Evolutionary conservation across 2,888 invertebrate species (phyloP), one percentile per base, ranked within the genome.

Genomic region (Deladenus siricidicola): DNA sequence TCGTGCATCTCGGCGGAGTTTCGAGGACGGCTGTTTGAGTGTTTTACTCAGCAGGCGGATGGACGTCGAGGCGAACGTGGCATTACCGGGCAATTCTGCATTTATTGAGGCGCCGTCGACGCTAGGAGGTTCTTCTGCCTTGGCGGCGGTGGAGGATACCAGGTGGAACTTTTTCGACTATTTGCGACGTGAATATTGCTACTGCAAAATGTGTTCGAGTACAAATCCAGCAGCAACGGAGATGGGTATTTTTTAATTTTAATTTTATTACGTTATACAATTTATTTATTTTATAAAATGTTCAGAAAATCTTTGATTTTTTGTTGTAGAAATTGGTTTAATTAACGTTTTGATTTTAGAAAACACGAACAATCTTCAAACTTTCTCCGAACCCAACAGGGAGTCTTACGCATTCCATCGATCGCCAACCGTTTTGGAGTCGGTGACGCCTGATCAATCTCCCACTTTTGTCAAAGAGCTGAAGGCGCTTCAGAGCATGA

Each of bases 21-120:
- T 68, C 26, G 65, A 68, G 29, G 66, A 67, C 30, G 65, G 42
- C 17, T 62, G 63, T 59, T 51, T 61, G 29, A 43, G 58, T n/a
- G 28, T 39, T 8, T 28, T 58, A 19, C 23, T 56, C 26, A 57
- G 48, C 44, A 23, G 23, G 14, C 39, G 39, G 39, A 14, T 14
- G 39, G 39, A 34, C 39, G 39, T n/a, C 10, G n/a, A 6, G 45
- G 17, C 45, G 17, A 6, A 14, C 45, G 45, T 45, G 10, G 21
- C 19, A 6, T n/a, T n/a, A n/a, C n/a, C n/a, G n/a, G 50, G 50
- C 26, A 34, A 53, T 30, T 42, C 24, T 17, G 21, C 43, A 4
- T 10, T 14, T 44, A 55, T 26, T 3, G 26, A 8, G 8, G 10
- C 28, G 19, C 2, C n/a, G 21, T 4, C n/a, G 3, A 54, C 42